phyloP scores from a whole-genome alignment of 2,797 vertebrate genomes.

The Rhodeus uyekii region DNA sequence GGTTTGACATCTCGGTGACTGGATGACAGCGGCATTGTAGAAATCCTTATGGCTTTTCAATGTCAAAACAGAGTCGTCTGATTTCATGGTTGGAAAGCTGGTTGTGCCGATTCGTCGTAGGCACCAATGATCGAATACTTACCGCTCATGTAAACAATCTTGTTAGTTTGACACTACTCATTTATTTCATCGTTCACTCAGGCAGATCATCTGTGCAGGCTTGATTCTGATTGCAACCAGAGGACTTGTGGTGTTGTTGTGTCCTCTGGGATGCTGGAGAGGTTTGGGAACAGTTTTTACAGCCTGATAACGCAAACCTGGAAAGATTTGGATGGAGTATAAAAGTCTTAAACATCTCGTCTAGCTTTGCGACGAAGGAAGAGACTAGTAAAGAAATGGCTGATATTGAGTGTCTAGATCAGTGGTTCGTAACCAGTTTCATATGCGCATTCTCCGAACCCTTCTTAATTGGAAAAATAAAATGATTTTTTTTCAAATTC shows the following conservation, averaged over 20 bases:
- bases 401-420: too few species aligned
- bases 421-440: too few species aligned
- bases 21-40: too few species aligned
- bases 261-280: slow-evolving; percentile 24
- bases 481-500: too few species aligned
- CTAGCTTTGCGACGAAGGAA: background rate
- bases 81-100: too few species aligned
- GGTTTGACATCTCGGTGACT: too few species aligned
- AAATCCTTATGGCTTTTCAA: too few species aligned
- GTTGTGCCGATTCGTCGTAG: too few species aligned
- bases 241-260: slow-evolving; percentile 12
- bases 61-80: too few species aligned
- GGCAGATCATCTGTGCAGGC: slow-evolving; percentile 10
- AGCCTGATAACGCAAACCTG: background rate
- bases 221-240: background rate
- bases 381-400: background rate
- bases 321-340: background rate
- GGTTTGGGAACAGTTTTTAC: slow-evolving; percentile 28
- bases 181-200: background rate
- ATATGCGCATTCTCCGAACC: too few species aligned
- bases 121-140: too few species aligned
- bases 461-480: too few species aligned
- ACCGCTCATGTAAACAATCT: background rate
- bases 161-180: slow-evolving; percentile 8
- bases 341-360: background rate